A percentile compares a stretch with the other conserved stretches of the same genome.
Evolutionary conservation across 2,113 vertebrate genomes (phyloP).

Genomic region (Pollimyrus isidori): DNA sequence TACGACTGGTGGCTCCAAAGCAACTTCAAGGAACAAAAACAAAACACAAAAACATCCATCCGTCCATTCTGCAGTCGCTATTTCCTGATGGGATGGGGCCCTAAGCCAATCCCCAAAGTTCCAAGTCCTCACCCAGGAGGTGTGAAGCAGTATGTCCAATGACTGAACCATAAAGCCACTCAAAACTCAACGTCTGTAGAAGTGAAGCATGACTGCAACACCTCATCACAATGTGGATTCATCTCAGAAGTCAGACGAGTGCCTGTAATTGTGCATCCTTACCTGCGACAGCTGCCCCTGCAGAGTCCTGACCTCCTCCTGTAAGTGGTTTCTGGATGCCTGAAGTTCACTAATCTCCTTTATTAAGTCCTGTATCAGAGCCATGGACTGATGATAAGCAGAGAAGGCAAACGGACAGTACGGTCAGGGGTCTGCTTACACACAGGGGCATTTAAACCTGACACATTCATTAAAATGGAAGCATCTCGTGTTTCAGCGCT

Average conservation of each 20-base stretch:
- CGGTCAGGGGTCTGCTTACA: neutral
- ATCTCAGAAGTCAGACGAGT: neutral
- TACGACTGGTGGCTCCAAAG: neutral
- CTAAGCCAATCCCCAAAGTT: neutral
- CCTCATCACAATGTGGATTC: neutral
- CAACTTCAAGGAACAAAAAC: neutral
- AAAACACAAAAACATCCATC: neutral
- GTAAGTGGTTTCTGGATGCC: constrained; percentile 32
- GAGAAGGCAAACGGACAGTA: neutral
- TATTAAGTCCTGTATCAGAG: constrained; percentile 46
- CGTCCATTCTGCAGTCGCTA: neutral
- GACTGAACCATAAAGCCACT: neutral
- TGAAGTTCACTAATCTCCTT: constrained; percentile 47
- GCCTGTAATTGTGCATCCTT: neutral
- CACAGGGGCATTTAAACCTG: neutral
- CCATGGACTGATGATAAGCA: constrained; percentile 43
- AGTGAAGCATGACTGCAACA: neutral
- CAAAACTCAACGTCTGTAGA: neutral
- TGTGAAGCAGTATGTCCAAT: neutral
- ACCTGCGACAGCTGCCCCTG: constrained; percentile 30
- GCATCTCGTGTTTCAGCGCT: neutral
- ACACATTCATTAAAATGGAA: neutral
- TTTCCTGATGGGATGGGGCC: neutral
- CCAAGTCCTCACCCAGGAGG: neutral
- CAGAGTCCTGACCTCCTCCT: constrained; percentile 42